phyloP scores from a whole-genome alignment of 2,797 vertebrate species.

The Tympanoctomys barrerae region DNA sequence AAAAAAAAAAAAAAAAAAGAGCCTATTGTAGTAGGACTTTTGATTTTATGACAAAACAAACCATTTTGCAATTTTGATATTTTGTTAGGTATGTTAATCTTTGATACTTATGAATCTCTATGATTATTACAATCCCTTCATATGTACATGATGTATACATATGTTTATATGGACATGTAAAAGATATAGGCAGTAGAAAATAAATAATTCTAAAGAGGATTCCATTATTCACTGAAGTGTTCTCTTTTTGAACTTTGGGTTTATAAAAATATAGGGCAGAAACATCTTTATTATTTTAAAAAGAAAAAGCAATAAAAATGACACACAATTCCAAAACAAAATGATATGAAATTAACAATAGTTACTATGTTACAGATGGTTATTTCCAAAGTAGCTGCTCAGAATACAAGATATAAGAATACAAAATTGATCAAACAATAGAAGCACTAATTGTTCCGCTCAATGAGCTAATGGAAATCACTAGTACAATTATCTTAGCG shows the following conservation, averaged over 20 bases:
- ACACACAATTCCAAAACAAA: too few species aligned
- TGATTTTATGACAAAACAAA: constrained; percentile 76
- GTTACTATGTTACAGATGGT: too few species aligned
- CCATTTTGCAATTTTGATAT: constrained; percentile 80
- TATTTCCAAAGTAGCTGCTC: too few species aligned
- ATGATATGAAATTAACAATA: too few species aligned
- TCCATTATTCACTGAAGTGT: constrained; percentile 78
- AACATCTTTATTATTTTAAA: constrained; percentile 50
- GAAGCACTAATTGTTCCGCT: too few species aligned
- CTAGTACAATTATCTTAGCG: too few species aligned
- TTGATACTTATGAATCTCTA: constrained; percentile 76
- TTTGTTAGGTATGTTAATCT: constrained; percentile 80
- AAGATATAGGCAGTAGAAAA: constrained; percentile 71
- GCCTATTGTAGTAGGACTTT: constrained; percentile 67
- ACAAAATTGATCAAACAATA: too few species aligned
- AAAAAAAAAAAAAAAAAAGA: too few species aligned
- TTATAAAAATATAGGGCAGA: constrained; percentile 85
- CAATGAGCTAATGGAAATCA: too few species aligned
- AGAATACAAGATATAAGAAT: too few species aligned
- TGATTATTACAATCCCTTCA: constrained; percentile 78
- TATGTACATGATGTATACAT: constrained; percentile 82
- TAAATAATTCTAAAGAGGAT: constrained; percentile 84
- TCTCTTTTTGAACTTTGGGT: constrained; percentile 83
- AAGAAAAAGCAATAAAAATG: too few species aligned
- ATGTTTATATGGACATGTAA: constrained; percentile 78